Conservation (phyloP, 2,888 invertebrate species). For the Caenorhabditis sp. region DNA sequence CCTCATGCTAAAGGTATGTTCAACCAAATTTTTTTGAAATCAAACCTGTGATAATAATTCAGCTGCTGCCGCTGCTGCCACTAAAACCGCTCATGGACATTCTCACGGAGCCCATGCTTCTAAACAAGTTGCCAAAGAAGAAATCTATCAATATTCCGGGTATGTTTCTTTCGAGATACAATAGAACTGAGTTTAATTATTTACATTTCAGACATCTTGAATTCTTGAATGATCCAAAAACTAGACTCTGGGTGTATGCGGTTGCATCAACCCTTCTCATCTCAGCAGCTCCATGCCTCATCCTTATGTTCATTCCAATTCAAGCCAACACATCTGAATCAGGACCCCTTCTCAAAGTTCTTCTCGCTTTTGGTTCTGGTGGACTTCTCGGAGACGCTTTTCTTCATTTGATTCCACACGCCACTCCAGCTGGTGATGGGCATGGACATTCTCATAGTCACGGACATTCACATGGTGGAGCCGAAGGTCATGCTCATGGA, state of each 20-base stretch:
- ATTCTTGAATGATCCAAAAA: conserved; percentile 64
- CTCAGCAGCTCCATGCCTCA: conserved; percentile 90
- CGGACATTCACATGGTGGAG: conserved; percentile 53
- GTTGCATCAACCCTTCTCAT: conserved; percentile 85
- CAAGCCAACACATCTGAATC: conserved; percentile 64
- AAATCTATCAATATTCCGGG: conserved; percentile 40
- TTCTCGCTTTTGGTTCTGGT: conserved; percentile 91
- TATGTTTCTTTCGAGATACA: background rate
- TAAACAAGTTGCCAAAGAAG: conserved; percentile 19
- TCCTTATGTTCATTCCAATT: conserved; percentile 89
- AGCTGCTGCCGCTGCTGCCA: background rate
- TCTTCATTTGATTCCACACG: conserved; percentile 96
- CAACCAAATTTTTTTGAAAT: conserved; percentile 6
- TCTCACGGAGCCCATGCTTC: conserved; percentile 11
- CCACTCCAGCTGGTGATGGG: conserved; percentile 78
- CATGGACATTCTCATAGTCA: conserved; percentile 76
- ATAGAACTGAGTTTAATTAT: background rate
- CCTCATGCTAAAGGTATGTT: background rate
- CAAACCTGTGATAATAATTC: too few relatives aligned
- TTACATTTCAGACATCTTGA: conserved; percentile 54
- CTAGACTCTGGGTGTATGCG: conserved; percentile 66
- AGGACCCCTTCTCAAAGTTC: conserved; percentile 64
- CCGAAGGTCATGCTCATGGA: conserved; percentile 56
- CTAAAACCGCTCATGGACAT: background rate
- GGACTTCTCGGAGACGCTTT: conserved; percentile 96